These are phyloP conservation scores for Syrrhaptes paradoxus DNA, from an alignment of 2,113 vertebrate genomes.

Conservation along the genomic window DNA sequence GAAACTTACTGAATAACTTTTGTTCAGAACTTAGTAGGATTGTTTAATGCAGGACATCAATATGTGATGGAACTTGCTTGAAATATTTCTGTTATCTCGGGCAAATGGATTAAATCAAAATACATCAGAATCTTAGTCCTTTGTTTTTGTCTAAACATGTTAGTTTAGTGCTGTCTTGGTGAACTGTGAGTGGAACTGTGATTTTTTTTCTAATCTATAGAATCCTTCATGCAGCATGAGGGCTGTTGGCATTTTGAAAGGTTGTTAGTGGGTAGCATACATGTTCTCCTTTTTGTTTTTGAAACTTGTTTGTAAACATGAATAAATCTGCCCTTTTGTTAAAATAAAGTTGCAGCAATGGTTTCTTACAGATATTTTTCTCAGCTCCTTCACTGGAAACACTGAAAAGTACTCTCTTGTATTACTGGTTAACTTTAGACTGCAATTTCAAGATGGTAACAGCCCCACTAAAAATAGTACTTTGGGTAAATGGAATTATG, in stretches of 20 bases:
- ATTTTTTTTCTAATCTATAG: constrained; percentile 75
- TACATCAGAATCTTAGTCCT: constrained; percentile 88
- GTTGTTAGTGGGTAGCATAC: constrained; percentile 80
- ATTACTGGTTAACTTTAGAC: constrained; percentile 35
- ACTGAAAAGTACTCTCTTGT: constrained; percentile 54
- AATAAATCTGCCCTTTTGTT: constrained; percentile 86
- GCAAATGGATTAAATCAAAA: constrained; percentile 90
- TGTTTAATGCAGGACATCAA: constrained; percentile 86
- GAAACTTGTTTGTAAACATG: constrained; percentile 86
- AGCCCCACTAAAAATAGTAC: constrained; percentile 62
- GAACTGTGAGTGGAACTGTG: constrained; percentile 87
- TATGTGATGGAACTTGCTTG: constrained; percentile 88
- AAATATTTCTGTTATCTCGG: constrained; percentile 91
- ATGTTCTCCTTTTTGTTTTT: constrained; percentile 84
- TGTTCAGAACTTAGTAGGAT: constrained; percentile 83
- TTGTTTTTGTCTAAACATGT: constrained; percentile 88
- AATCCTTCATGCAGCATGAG: constrained; percentile 81
- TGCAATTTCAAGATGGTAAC: constrained; percentile 76
- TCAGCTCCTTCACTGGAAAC: constrained; percentile 65
- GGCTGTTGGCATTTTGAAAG: constrained; percentile 86
- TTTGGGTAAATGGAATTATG: constrained; percentile 36
- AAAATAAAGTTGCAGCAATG: constrained; percentile 84
- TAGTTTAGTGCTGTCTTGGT: constrained; percentile 87
- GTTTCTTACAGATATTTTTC: constrained; percentile 85
- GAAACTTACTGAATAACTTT: constrained; percentile 84